Percentiles rank a stretch among this genome's conserved stretches.
These are phyloP conservation scores for Hapalemur alaotrensis DNA, from an alignment of 2,797 vertebrate genomes.

Conservation along the genomic window DNA sequence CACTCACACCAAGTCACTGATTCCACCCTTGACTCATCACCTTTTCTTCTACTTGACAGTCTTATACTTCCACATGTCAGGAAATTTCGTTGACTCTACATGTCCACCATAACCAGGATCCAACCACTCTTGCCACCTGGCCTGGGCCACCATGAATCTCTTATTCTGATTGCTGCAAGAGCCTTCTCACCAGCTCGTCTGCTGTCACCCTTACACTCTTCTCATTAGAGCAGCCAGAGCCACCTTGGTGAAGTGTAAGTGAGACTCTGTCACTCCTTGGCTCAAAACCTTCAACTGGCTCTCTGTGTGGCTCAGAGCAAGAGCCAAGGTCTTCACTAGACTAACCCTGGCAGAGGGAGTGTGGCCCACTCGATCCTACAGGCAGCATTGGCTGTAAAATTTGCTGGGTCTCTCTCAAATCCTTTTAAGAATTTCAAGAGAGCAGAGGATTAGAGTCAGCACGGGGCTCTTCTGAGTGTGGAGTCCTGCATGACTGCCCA, in stretches of 20 bases:
- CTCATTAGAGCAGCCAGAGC: not conserved
- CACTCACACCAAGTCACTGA: not conserved
- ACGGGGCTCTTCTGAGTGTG: not conserved
- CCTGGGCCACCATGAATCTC: not conserved
- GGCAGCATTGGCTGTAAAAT: not conserved
- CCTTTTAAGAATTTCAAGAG: not conserved
- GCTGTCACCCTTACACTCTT: not conserved
- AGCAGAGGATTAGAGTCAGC: not conserved
- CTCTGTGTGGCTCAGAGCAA: not conserved
- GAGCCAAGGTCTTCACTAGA: not conserved
- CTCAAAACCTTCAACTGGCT: not conserved
- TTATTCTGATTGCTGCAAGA: too few relatives aligned
- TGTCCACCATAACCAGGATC: too few relatives aligned
- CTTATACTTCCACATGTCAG: too few relatives aligned
- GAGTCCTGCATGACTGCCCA: not conserved
- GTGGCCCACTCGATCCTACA: too few relatives aligned
- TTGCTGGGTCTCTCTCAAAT: not conserved
- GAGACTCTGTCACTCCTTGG: not conserved
- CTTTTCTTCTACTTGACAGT: not conserved
- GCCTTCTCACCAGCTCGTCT: not conserved
- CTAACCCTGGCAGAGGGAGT: not conserved
- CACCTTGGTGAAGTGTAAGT: not conserved
- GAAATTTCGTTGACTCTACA: fast-evolving
- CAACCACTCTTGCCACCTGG: too few relatives aligned
- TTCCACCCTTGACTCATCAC: not conserved